These are phyloP conservation scores for Tetragnatha montana DNA, from an alignment of 2,888 invertebrate species.

Conservation along the genomic window DNA sequence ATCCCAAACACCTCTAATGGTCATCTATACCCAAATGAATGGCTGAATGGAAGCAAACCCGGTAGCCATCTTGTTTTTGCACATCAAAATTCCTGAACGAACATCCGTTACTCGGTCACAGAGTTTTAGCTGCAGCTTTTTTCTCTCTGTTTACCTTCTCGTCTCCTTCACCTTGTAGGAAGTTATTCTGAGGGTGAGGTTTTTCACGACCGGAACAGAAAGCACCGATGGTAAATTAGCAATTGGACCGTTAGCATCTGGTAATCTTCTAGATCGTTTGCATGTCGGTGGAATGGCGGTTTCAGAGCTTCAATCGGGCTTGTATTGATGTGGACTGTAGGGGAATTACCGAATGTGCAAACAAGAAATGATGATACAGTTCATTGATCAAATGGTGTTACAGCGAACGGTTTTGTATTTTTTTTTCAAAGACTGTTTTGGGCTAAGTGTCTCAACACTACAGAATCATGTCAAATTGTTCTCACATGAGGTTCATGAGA, in stretches of 20 bases:
- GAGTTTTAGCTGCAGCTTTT: constrained; percentile 1
- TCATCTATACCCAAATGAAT: constrained; percentile 4
- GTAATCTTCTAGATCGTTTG: constrained; percentile 19
- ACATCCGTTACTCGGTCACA: constrained; percentile 62
- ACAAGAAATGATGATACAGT: not conserved
- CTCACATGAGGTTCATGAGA: no score
- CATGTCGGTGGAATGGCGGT: not conserved
- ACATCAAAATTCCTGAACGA: constrained; percentile 7
- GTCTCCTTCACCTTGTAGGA: constrained; percentile 21
- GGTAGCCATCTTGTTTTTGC: constrained; percentile 17
- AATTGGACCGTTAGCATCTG: constrained; percentile 6
- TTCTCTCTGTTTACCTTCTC: constrained; percentile 36
- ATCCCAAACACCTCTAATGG: not conserved
- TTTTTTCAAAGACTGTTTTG: not conserved
- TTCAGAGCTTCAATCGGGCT: not conserved
- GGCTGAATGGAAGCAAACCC: constrained; percentile 25
- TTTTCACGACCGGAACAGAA: not conserved
- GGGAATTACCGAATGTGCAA: not conserved
- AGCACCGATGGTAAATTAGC: constrained; percentile 1
- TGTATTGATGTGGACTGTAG: not conserved
- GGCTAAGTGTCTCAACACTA: not conserved
- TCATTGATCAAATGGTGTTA: constrained; percentile 9
- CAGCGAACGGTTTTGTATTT: not conserved
- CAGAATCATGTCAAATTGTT: no score
- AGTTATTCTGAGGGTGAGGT: constrained; percentile 30